These are phyloP conservation scores for Hyles lineata DNA, from an alignment of 2,888 invertebrate species.

Conservation along the genomic window DNA sequence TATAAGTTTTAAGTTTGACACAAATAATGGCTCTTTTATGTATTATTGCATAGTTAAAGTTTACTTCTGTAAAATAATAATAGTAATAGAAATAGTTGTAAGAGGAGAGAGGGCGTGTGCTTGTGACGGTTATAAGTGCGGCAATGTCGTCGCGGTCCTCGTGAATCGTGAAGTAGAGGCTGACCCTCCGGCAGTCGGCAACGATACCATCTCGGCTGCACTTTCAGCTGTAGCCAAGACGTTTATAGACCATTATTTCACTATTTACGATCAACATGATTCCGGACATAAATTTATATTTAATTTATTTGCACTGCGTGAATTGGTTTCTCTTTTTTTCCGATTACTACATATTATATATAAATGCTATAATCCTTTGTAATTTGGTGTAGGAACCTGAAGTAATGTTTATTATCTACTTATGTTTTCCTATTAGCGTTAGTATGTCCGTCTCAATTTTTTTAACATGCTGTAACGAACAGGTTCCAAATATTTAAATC, in stretches of 20 bases:
- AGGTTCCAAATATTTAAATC: too few relatives aligned
- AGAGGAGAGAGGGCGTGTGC: background rate
- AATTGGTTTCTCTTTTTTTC: background rate
- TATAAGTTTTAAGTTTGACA: too few relatives aligned
- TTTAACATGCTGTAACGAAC: too few relatives aligned
- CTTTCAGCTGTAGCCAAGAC: constrained; percentile 59
- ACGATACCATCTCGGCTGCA: constrained; percentile 60
- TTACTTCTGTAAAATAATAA: too few relatives aligned
- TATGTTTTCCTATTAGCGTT: too few relatives aligned
- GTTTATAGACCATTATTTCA: constrained; percentile 66
- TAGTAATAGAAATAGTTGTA: background rate
- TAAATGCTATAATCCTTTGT: background rate
- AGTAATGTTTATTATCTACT: too few relatives aligned
- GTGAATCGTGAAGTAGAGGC: constrained; percentile 55
- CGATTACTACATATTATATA: background rate
- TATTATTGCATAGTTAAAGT: too few relatives aligned
- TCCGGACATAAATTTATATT: constrained; percentile 50
- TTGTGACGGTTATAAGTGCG: background rate
- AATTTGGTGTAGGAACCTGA: too few relatives aligned
- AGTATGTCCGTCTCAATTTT: too few relatives aligned
- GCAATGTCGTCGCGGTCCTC: background rate
- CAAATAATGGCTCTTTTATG: too few relatives aligned
- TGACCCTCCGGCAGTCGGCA: constrained; percentile 52
- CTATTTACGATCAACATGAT: constrained; percentile 59
- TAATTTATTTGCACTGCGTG: constrained; percentile 29